Conservation (phyloP, 2,797 vertebrate species). For the Uromys caudimaculatus region DNA sequence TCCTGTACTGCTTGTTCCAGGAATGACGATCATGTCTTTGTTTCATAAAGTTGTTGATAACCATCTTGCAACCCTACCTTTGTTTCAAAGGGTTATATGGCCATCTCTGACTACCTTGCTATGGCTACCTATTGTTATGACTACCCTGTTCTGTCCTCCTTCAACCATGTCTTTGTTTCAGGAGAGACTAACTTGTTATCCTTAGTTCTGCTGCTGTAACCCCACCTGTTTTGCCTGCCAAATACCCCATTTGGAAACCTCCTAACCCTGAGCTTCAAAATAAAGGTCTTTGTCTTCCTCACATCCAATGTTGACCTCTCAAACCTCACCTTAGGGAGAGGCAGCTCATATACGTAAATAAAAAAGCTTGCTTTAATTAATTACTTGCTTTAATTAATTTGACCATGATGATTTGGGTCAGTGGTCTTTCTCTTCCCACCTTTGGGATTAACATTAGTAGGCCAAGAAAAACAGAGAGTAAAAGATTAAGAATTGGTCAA, state of each 20-base stretch:
- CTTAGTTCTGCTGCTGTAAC: background rate
- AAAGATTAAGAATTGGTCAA: conserved; percentile 12
- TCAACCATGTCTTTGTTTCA: background rate
- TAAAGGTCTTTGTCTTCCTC: background rate
- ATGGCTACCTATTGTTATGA: background rate
- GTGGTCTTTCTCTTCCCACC: background rate
- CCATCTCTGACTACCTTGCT: background rate
- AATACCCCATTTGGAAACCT: background rate
- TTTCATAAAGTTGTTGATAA: background rate
- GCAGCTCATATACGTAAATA: background rate
- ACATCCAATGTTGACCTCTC: background rate
- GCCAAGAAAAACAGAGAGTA: background rate
- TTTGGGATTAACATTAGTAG: background rate
- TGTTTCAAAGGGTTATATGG: background rate
- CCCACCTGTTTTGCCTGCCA: background rate
- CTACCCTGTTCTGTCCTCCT: background rate
- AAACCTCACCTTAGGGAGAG: background rate
- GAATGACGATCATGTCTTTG: background rate
- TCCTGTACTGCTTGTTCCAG: background rate
- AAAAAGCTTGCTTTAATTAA: background rate
- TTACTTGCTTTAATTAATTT: background rate
- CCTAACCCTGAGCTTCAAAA: background rate
- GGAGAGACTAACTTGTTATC: background rate
- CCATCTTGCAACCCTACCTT: background rate
- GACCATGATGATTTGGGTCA: background rate